Percentiles rank a stretch among this genome's conserved stretches.
Conservation (phyloP, 2,113 vertebrate genomes). For the Bujurquina vittata region DNA sequence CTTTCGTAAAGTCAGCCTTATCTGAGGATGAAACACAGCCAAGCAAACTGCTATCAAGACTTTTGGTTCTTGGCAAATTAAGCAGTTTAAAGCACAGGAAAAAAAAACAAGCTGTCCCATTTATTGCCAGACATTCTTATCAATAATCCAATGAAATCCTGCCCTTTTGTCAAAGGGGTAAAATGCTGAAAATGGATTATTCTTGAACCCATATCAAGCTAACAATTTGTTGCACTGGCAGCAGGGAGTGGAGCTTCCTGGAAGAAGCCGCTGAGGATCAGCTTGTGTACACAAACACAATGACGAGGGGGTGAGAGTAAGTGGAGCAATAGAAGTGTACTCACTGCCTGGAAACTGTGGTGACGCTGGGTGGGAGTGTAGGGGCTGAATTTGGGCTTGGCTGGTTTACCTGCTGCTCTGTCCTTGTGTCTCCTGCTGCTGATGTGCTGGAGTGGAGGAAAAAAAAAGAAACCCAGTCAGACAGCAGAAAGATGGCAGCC, state of each 20-base stretch:
- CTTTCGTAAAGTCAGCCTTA: conserved; percentile 88
- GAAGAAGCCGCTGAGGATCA: conserved; percentile 27
- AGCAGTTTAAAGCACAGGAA: conserved; percentile 14
- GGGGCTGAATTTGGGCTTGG: conserved; percentile 94
- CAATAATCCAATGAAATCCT: background rate
- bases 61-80: background rate
- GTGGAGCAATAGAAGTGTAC: conserved; percentile 44
- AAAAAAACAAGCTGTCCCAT: background rate
- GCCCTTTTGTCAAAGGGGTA: background rate
- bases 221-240: conserved; percentile 5
- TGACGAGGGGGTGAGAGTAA: conserved; percentile 19
- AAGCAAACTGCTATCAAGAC: conserved; percentile 15
- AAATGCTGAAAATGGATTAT: background rate
- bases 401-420: conserved; percentile 93
- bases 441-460: conserved; percentile 86
- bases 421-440: conserved; percentile 97
- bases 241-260: conserved; percentile 43
- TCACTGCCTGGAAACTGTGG: conserved; percentile 87
- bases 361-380: conserved; percentile 87
- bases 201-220: background rate
- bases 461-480: background rate
- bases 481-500: background rate
- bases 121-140: conserved; percentile 5
- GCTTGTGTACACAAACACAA: conserved; percentile 26
- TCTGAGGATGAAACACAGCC: conserved; percentile 72